Percentiles rank a stretch among this genome's conserved stretches.
phyloP scores from a whole-genome alignment of 2,888 invertebrate genomes.

The Drosophila multiciliata region DNA sequence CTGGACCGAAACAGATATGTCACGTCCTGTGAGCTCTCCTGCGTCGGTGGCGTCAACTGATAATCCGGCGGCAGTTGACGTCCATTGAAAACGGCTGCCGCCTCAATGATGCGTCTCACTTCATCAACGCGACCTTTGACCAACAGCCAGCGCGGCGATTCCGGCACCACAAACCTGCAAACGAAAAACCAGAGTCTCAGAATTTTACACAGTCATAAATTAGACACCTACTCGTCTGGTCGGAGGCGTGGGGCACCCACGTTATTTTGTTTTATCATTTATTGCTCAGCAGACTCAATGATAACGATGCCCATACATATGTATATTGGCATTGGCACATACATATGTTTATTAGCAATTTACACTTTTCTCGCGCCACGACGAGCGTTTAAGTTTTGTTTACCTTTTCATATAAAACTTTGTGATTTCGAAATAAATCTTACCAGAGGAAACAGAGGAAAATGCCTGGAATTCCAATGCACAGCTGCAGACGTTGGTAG shows the following conservation, averaged over 20 bases:
- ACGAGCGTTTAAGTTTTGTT: conserved; percentile 30
- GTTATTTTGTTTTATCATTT: conserved; percentile 57
- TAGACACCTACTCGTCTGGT: conserved; percentile 32
- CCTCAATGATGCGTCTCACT: conserved; percentile 88
- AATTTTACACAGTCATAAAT: conserved; percentile 40
- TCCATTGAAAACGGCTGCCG: conserved; percentile 89
- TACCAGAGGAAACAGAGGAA: conserved; percentile 89
- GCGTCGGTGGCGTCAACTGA: conserved; percentile 87
- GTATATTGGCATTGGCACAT: not conserved
- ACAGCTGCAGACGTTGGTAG: conserved; percentile 90
- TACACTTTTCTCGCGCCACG: conserved; percentile 41
- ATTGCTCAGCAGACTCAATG: conserved; percentile 38
- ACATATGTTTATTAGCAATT: conserved; percentile 40
- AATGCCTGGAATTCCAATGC: conserved; percentile 90
- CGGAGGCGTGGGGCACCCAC: conserved; percentile 53
- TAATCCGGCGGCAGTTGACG: conserved; percentile 88
- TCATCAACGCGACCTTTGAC: conserved; percentile 90
- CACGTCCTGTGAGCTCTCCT: conserved; percentile 86
- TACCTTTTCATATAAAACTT: conserved; percentile 33
- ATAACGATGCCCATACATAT: conserved; percentile 4
- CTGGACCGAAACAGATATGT: conserved; percentile 89
- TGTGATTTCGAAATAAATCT: conserved; percentile 64
- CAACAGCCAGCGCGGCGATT: conserved; percentile 92
- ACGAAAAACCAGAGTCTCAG: conserved; percentile 18
- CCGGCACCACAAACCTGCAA: conserved; percentile 90